phyloP scores from a whole-genome alignment of 2,797 vertebrate species.

The Sebastes flavidus region DNA sequence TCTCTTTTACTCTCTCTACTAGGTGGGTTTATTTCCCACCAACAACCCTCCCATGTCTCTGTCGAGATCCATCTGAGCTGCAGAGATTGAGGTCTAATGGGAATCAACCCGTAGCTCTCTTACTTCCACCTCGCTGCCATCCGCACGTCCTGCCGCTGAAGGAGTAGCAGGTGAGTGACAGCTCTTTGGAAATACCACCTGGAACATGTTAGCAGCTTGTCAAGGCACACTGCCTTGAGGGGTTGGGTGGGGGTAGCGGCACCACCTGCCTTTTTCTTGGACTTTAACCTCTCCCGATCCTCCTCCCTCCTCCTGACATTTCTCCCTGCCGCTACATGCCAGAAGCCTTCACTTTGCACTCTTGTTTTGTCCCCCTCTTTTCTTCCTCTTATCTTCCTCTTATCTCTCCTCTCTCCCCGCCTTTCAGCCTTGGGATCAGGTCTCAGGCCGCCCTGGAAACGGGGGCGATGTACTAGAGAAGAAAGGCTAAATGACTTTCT shows the following conservation, averaged over 20 bases:
- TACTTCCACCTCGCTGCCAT: neutral
- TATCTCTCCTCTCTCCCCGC: conserved; percentile 31
- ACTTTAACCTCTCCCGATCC: conserved; percentile 21
- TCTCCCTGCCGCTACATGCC: conserved; percentile 21
- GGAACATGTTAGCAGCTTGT: conserved; percentile 52
- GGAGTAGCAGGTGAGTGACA: conserved; percentile 36
- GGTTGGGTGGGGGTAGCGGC: neutral
- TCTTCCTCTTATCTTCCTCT: conserved; percentile 33
- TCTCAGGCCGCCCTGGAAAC: conserved; percentile 22
- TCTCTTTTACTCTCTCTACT: neutral
- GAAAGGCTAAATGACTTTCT: conserved; percentile 57
- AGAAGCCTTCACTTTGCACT: conserved; percentile 42
- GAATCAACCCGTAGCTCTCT: conserved; percentile 32
- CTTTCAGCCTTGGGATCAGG: conserved; percentile 36
- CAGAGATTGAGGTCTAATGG: conserved; percentile 49
- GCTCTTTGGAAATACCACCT: conserved; percentile 55
- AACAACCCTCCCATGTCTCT: conserved; percentile 1
- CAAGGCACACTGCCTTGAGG: neutral
- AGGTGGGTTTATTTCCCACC: conserved; percentile 27
- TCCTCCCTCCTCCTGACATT: conserved; percentile 51
- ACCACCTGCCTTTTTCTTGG: conserved; percentile 23
- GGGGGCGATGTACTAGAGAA: conserved; percentile 14
- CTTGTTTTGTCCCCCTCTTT: conserved; percentile 23
- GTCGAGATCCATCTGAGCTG: conserved; percentile 34
- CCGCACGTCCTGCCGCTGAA: conserved; percentile 2